Evolutionary conservation across 2,113 vertebrate species (phyloP), one percentile per base, ranked within the genome.

Genomic region (Corydoras maculifer): DNA sequence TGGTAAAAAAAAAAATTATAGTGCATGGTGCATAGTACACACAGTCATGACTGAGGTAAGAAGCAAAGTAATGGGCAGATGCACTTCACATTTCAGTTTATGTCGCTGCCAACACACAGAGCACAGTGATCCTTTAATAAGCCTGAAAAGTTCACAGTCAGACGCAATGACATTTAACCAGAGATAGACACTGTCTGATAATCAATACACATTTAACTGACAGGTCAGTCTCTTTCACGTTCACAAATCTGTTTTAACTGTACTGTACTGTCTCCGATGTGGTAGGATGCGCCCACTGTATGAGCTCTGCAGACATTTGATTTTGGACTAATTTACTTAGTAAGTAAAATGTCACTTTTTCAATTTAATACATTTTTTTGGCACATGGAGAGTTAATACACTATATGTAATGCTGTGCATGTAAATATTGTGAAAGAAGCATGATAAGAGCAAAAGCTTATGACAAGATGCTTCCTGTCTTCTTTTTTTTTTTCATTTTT

Each of bases 141-240:
- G 49, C 68, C 53, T 81, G 75, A 69, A 29, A 62, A 77, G 72
- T 49, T 72, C 68, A 60, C 66, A 76, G 78, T 55, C 80, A 71
- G 70, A 81, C 59, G 70, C 76, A 80, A 82, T 78, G 79, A 72
- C 82, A 82, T 83, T 81, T 74, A 83, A 69, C 64, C 77, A 81
- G 49, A 86, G 82, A 82, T 65, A 32, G 51, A 71, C 63, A 63
- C 60, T 68, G 82, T 81, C 80, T 80, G 62, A 83, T 79, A 77
- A 78, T 76, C 79, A 80, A 83, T 83, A 83, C 86, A 82, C 3
- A 77, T 35, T 79, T 84, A 58, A 75, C 54, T 68, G 70, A 72
- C 8, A 66, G 58, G 79, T 74, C 58, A 86, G 66, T 57, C 31
- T 54, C 62, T 71, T 64, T 60, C 35, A 63, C 43, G 58, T 57